Evolutionary conservation across 2,888 invertebrate genomes (phyloP), one percentile per base, ranked within the genome.

Genomic region (Gonocerus acuteangulatus): DNA sequence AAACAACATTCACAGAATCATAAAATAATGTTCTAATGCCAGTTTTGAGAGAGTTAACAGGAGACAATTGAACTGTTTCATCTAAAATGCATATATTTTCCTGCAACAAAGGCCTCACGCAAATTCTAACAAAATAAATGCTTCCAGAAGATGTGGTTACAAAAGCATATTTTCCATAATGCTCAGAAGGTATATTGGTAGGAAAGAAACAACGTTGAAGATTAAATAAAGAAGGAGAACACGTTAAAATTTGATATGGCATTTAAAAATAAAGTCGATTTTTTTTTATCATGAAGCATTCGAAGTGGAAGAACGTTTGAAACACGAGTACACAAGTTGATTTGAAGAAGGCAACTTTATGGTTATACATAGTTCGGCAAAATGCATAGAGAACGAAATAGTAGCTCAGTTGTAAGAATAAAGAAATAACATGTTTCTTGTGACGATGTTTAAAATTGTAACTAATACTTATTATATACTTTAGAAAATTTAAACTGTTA

Each of bases 41-140:
- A n/a, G n/a, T n/a, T n/a, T n/a, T n/a, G 22, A 48, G 21, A 19
- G 52, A n/a, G 19, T 34, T 16, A 48, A 56, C 21, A 21, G 45
- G 15, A 51, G 56, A 61, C 47, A 27, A 44, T 16, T 67, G 58
- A 11, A 69, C 68, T 62, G 67, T 69, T 36, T 23, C 57, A 49
- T 69, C 68, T 15, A 69, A 34, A n/a, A 63, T 39, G 48, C 67
- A 66, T 60, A 54, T 64, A 27, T 62, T 52, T 22, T 48, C 27
- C 47, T 65, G 66, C 3, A 68, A 56, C 16, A 64, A 60, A 39
- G 58, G 59, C 15, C 60, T 52, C 15, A 58, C 57, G 36, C 63
- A 67, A 11, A 69, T 52, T 51, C 65, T 66, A 36, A 67, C 67
- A 11, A 69, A 47, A 62, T 60, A 67, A 9, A 51, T 54, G 2